These are phyloP conservation scores for Fopius arisanus DNA, from an alignment of 1,140 invertebrate genomes.

Conservation along the genomic window DNA sequence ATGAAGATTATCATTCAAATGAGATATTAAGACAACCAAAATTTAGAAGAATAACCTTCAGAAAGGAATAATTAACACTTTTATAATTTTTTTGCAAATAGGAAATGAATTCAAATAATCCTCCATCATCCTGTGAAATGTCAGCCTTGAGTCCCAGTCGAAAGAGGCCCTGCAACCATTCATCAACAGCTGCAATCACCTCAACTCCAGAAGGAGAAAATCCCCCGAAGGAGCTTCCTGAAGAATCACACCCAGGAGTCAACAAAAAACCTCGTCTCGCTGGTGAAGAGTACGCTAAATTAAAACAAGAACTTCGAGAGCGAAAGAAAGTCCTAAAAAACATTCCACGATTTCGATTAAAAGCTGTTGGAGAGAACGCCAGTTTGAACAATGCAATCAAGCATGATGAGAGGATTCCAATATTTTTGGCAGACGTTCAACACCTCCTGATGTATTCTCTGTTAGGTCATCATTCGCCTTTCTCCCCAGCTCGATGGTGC, in stretches of 20 bases:
- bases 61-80: not conserved
- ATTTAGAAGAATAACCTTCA: not conserved
- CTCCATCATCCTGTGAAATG: not conserved
- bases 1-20: not conserved
- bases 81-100: not conserved
- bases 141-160: slow-evolving; percentile 21
- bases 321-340: slow-evolving; percentile 65
- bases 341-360: slow-evolving; percentile 69
- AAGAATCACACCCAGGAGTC: slow-evolving; percentile 27
- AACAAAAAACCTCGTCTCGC: slow-evolving; percentile 53
- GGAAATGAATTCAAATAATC: not conserved
- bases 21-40: not conserved
- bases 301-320: slow-evolving; percentile 67
- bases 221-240: not conserved
- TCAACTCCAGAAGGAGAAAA: not conserved
- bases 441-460: slow-evolving; percentile 81
- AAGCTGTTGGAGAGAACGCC: slow-evolving; percentile 70
- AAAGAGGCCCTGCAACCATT: slow-evolving; percentile 39
- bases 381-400: slow-evolving; percentile 60
- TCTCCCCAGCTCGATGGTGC: slow-evolving; percentile 80
- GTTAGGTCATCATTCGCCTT: slow-evolving; percentile 74
- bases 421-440: slow-evolving; percentile 84
- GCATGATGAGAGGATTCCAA: slow-evolving; percentile 71
- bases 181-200: slow-evolving; percentile 7
- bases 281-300: slow-evolving; percentile 65